Conservation (phyloP, 2,113 vertebrate genomes). For the Myodes glareolus region DNA sequence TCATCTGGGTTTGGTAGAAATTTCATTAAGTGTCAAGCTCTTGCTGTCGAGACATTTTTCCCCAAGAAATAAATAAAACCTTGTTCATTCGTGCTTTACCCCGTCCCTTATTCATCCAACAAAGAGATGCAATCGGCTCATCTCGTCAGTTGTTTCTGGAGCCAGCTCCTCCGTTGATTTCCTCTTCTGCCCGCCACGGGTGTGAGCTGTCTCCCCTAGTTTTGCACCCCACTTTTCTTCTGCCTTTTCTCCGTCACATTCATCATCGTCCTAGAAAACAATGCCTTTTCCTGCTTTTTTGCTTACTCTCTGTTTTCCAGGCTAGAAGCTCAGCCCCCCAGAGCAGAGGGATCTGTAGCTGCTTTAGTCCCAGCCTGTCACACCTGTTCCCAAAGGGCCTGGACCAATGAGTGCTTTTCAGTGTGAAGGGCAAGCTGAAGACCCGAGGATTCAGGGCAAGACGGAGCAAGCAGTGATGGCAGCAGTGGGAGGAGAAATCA, state of each 20-base stretch:
- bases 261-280: neutral
- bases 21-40: neutral
- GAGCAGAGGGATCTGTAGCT: neutral
- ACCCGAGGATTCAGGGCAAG: rapidly evolving
- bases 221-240: too few species aligned
- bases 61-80: neutral
- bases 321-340: neutral
- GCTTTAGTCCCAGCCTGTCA: neutral
- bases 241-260: rapidly evolving
- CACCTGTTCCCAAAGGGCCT: neutral
- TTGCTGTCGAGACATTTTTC: neutral
- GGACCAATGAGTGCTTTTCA: neutral
- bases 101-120: neutral
- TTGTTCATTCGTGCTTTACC: neutral
- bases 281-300: neutral
- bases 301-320: neutral
- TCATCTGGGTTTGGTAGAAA: slow-evolving; percentile 7
- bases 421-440: neutral
- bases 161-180: rapidly evolving
- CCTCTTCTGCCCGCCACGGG: neutral
- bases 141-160: neutral
- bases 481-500: neutral
- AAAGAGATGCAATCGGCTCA: neutral
- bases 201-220: too few species aligned
- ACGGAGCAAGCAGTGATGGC: neutral